A percentile compares a stretch with the other conserved stretches of the same genome.
Conservation (phyloP, 1,140 invertebrate genomes). For the Ruditapes philippinarum region DNA sequence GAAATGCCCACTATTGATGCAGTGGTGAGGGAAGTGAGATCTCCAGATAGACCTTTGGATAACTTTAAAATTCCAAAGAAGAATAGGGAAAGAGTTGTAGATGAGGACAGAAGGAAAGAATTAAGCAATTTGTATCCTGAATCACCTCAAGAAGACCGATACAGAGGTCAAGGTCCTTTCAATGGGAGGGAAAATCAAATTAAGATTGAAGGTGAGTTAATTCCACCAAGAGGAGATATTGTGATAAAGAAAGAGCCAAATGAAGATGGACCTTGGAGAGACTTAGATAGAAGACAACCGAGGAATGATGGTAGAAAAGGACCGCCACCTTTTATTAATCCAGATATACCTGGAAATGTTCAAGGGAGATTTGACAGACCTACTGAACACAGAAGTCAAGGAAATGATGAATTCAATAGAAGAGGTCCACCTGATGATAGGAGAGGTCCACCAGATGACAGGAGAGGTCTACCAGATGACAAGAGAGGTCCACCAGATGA, state of each 20-base stretch:
- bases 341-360: background rate
- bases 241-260: background rate
- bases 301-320: conserved; percentile 5
- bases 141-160: conserved; percentile 19
- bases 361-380: conserved; percentile 1
- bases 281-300: conserved; percentile 4
- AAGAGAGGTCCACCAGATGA: conserved; percentile 44
- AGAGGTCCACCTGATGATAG: conserved; percentile 27
- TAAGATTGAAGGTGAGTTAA: background rate
- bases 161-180: background rate
- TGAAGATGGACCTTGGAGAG: conserved; percentile 15
- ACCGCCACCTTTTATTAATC: conserved; percentile 21
- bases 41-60: conserved; percentile 49
- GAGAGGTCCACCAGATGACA: conserved; percentile 33
- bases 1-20: background rate
- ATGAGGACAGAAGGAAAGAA: background rate
- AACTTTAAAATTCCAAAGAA: conserved; percentile 59
- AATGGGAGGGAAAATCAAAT: conserved; percentile 21
- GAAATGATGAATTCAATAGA: conserved; percentile 1
- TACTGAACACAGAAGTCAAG: background rate
- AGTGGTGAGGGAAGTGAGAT: conserved; percentile 1
- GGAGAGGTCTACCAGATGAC: conserved; percentile 35
- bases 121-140: conserved; percentile 56
- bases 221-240: background rate
- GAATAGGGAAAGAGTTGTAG: background rate